phyloP scores from a whole-genome alignment of 2,113 vertebrate genomes.

The Bubo bubo region DNA sequence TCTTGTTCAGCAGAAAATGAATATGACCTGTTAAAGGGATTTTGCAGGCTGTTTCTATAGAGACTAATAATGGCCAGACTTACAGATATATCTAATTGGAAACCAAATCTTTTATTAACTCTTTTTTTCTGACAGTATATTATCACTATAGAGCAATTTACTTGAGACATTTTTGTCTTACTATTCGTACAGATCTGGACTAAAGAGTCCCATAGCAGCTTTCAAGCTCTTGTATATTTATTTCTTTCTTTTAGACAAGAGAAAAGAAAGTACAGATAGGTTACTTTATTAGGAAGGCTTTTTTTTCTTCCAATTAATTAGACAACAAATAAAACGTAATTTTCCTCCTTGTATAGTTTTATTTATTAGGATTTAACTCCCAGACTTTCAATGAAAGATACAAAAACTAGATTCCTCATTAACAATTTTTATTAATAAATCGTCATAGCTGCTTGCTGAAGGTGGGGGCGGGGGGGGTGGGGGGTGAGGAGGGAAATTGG shows the following conservation, averaged over 20 bases:
- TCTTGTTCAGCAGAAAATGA: slow-evolving; percentile 73
- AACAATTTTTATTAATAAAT: not conserved
- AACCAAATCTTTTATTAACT: slow-evolving; percentile 49
- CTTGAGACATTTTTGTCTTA: slow-evolving; percentile 29
- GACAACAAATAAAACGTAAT: not conserved
- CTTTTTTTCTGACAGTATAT: not conserved
- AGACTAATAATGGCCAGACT: slow-evolving; percentile 53
- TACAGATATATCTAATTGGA: slow-evolving; percentile 49
- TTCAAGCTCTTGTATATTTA: slow-evolving; percentile 15
- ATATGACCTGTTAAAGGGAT: slow-evolving; percentile 66
- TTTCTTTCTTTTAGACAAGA: slow-evolving; percentile 13
- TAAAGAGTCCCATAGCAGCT: not conserved
- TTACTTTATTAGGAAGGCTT: slow-evolving; percentile 8
- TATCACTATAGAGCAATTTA: not conserved
- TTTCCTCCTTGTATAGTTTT: not conserved
- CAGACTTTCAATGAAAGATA: not conserved
- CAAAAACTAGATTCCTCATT: not conserved
- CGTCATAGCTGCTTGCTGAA: not conserved
- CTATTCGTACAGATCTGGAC: not conserved
- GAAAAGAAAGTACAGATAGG: not conserved
- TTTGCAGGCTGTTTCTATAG: slow-evolving; percentile 67
- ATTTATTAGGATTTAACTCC: not conserved
- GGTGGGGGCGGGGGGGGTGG: too few species aligned
- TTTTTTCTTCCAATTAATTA: not conserved
- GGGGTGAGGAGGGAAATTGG: not conserved